Conservation (phyloP, 2,113 vertebrate genomes). For the Butorides virescens region DNA sequence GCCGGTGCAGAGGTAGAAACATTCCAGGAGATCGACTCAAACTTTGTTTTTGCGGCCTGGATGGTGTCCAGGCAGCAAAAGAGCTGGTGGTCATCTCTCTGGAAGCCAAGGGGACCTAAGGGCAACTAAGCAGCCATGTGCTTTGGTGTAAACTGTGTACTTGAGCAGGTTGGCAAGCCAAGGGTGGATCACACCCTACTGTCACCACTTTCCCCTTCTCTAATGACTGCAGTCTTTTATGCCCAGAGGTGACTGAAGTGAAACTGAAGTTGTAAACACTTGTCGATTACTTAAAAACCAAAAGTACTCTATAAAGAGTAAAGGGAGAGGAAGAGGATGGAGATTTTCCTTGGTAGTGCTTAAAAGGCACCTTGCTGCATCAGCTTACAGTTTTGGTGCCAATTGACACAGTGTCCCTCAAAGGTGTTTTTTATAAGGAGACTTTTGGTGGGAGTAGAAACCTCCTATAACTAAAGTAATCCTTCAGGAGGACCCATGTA, state of each 20-base stretch:
- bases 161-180: not conserved
- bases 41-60: not conserved
- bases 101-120: not conserved
- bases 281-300: not conserved
- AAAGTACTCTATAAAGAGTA: not conserved
- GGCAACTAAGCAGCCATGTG: too few relatives aligned
- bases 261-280: not conserved
- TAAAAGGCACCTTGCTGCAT: not conserved
- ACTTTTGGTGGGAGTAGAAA: not conserved
- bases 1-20: rapidly evolving
- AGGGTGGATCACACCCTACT: rapidly evolving
- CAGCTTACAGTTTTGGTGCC: not conserved
- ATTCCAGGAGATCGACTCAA: not conserved
- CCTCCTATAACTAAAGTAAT: not conserved
- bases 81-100: not conserved
- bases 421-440: not conserved
- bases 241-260: not conserved
- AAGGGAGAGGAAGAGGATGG: not conserved
- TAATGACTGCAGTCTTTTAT: not conserved
- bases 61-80: not conserved
- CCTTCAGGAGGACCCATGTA: not conserved
- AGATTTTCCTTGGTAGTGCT: not conserved
- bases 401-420: not conserved
- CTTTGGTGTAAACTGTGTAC: rapidly evolving
- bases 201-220: rapidly evolving